Evolutionary conservation across 1,140 invertebrate species (phyloP).

Genomic region (Zaprionus inermis): DNA sequence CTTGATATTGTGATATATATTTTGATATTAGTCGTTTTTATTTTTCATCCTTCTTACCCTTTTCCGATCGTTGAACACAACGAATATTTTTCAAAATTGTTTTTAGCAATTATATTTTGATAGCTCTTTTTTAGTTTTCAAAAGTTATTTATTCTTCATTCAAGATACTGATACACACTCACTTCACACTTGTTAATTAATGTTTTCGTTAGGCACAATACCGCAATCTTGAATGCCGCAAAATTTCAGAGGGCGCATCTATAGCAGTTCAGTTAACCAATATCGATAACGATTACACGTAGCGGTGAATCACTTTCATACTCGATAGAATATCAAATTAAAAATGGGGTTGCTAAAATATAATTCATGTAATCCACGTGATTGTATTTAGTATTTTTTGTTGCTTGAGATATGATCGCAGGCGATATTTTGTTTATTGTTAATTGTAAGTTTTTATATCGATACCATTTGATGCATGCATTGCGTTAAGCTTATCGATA

Average conservation of each 20-base stretch:
- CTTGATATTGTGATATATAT: background rate
- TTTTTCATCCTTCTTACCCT: slow-evolving; percentile 10
- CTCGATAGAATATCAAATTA: slow-evolving; percentile 1
- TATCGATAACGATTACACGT: slow-evolving; percentile 23
- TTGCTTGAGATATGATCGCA: background rate
- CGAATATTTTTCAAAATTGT: background rate
- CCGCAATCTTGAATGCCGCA: slow-evolving; percentile 37
- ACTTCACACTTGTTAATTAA: slow-evolving; percentile 28
- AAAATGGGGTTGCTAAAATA: background rate
- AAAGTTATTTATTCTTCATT: background rate
- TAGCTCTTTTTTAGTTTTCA: slow-evolving; percentile 1
- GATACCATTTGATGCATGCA: background rate
- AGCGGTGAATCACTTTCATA: background rate
- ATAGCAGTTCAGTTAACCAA: background rate
- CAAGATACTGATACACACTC: slow-evolving; percentile 8
- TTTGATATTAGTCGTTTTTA: slow-evolving; percentile 9
- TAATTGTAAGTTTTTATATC: background rate
- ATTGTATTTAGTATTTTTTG: background rate
- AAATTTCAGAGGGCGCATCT: slow-evolving; percentile 24
- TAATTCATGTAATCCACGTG: no score
- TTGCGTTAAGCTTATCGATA: background rate
- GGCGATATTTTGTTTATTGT: background rate
- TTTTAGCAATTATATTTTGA: slow-evolving; percentile 11
- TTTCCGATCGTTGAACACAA: background rate
- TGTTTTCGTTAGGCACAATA: slow-evolving; percentile 27